phyloP scores from a whole-genome alignment of 2,797 vertebrate genomes.

The Halcyon badia region DNA sequence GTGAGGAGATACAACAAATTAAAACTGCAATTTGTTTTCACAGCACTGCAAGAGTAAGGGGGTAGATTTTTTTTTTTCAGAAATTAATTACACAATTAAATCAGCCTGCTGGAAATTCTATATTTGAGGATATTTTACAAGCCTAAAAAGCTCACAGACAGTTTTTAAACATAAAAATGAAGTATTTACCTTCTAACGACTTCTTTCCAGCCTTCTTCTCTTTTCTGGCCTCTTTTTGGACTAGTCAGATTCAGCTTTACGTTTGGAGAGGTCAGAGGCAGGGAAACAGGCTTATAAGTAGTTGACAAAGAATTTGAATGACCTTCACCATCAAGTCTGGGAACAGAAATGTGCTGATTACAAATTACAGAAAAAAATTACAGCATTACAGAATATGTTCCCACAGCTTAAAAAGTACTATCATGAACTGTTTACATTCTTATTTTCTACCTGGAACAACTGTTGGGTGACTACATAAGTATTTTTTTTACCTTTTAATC shows the following conservation, averaged over 20 bases:
- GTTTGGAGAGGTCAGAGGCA: constrained; percentile 92
- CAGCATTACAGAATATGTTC: background rate
- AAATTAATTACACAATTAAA: background rate
- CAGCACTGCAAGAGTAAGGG: background rate
- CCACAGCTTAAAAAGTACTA: background rate
- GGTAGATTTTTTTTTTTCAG: background rate
- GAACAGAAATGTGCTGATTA: constrained; percentile 55
- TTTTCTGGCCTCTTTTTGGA: constrained; percentile 96
- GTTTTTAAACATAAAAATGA: background rate
- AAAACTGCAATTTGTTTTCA: background rate
- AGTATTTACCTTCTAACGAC: constrained; percentile 92
- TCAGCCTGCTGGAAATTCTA: background rate
- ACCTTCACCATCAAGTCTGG: constrained; percentile 83
- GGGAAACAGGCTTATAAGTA: constrained; percentile 90
- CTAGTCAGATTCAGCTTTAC: constrained; percentile 96
- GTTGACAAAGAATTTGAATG: constrained; percentile 87
- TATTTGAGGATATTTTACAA: background rate
- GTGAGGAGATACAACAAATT: background rate
- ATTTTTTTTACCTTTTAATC: background rate
- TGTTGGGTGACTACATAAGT: background rate
- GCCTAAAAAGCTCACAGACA: background rate
- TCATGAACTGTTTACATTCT: background rate
- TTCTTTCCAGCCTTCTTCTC: constrained; percentile 99
- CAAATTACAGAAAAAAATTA: constrained; percentile 18
- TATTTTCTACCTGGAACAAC: background rate